phyloP scores from a whole-genome alignment of 2,113 vertebrate species.

The Gopherus flavomarginatus region DNA sequence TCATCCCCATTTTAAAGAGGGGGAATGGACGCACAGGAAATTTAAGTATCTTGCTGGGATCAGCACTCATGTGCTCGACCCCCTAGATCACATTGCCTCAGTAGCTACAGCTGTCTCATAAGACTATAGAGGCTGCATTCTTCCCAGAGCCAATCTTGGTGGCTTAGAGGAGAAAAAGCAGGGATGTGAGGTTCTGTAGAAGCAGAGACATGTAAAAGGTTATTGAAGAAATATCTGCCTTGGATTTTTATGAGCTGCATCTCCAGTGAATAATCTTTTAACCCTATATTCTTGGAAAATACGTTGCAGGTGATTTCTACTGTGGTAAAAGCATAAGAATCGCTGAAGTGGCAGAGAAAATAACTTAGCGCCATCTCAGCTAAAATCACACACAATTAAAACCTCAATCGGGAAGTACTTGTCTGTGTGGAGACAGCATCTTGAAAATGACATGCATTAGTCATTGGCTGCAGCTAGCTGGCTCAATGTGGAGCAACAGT shows the following conservation, averaged over 20 bases:
- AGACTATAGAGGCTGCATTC: not conserved
- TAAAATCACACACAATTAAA: conserved; percentile 79
- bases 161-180: not conserved
- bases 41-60: not conserved
- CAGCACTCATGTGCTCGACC: not conserved
- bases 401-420: conserved; percentile 75
- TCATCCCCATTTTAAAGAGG: not conserved
- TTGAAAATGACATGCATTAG: conserved; percentile 66
- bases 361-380: conserved; percentile 74
- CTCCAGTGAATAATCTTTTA: conserved; percentile 57
- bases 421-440: conserved; percentile 66
- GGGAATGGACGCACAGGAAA: not conserved
- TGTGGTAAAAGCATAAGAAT: conserved; percentile 49
- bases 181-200: not conserved
- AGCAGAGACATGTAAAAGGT: not conserved
- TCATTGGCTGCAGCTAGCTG: conserved; percentile 56
- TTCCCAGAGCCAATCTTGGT: not conserved
- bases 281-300: conserved; percentile 68
- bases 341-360: conserved; percentile 77
- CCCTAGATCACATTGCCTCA: not conserved
- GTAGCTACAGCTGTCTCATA: not conserved
- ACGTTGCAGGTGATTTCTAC: conserved; percentile 68
- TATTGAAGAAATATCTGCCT: not conserved
- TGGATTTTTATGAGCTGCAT: not conserved
- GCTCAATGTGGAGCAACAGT: not conserved